Conservation (phyloP, 2,888 invertebrate genomes). For the Cantharis rufa region DNA sequence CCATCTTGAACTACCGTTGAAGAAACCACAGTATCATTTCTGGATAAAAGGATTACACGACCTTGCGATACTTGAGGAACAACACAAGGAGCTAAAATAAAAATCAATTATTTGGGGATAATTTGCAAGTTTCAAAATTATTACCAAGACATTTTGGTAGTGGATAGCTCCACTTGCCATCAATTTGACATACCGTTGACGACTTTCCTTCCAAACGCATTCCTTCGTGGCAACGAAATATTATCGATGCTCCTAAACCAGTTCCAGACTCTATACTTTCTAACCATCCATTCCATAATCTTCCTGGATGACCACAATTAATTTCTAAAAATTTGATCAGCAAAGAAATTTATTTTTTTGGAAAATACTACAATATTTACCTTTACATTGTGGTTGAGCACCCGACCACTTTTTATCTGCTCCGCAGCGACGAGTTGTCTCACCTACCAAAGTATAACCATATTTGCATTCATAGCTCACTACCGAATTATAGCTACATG, state of each 20-base stretch:
- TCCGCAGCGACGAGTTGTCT: constrained; percentile 87
- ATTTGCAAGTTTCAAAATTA: neutral
- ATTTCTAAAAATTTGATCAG: constrained; percentile 69
- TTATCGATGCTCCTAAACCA: constrained; percentile 87
- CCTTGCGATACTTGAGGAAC: constrained; percentile 87
- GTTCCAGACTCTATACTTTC: constrained; percentile 90
- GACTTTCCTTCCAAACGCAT: constrained; percentile 88
- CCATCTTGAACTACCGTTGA: constrained; percentile 71
- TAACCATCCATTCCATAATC: constrained; percentile 94
- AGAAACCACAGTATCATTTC: constrained; percentile 60
- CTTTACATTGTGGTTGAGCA: constrained; percentile 88
- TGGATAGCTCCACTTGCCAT: constrained; percentile 93
- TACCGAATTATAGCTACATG: constrained; percentile 92
- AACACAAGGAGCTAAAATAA: constrained; percentile 82
- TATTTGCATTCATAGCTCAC: constrained; percentile 96
- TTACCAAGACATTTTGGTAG: constrained; percentile 89
- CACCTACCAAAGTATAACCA: constrained; percentile 89
- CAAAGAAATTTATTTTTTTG: neutral
- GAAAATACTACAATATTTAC: constrained; percentile 55
- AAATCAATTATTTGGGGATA: neutral
- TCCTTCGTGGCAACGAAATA: constrained; percentile 90
- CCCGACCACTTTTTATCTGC: constrained; percentile 96
- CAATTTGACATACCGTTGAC: constrained; percentile 89
- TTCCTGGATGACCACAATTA: constrained; percentile 93
- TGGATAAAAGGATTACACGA: constrained; percentile 66